These are phyloP conservation scores for Dusona sp. DNA, from an alignment of 2,888 invertebrate species.

Conservation along the genomic window DNA sequence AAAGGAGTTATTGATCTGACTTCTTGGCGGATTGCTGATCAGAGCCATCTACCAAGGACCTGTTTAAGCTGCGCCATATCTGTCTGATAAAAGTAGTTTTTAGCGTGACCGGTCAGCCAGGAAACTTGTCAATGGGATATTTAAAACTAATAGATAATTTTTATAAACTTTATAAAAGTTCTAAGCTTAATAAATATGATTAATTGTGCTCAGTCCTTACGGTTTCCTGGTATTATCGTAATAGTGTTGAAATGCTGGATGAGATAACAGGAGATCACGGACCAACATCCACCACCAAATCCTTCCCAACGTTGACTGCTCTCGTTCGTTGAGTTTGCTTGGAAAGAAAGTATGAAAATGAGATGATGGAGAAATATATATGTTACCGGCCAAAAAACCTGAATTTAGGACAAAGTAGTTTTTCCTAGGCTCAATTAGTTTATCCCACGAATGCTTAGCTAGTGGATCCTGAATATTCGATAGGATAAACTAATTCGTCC, in stretches of 20 bases:
- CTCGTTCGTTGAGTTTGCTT: conserved; percentile 56
- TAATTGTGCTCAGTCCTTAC: conserved; percentile 2
- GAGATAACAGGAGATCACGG: conserved; percentile 25
- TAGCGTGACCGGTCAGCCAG: conserved; percentile 69
- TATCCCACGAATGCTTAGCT: background rate
- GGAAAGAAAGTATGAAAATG: conserved; percentile 57
- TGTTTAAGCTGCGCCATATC: conserved; percentile 68
- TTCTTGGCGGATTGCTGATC: conserved; percentile 66
- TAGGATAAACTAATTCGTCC: background rate
- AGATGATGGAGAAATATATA: conserved; percentile 35
- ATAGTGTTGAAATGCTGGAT: background rate
- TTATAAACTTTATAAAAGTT: background rate
- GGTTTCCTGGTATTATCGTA: background rate
- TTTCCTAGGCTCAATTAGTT: background rate
- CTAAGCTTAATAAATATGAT: background rate
- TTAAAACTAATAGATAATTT: background rate
- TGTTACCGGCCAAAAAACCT: conserved; percentile 15
- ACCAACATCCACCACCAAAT: conserved; percentile 62
- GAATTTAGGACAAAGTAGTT: background rate
- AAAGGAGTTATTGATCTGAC: conserved; percentile 78
- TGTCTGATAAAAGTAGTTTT: conserved; percentile 62
- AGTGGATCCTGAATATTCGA: background rate
- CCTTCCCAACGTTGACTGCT: conserved; percentile 72
- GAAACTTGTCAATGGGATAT: conserved; percentile 62
- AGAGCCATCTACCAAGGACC: conserved; percentile 79